These are phyloP conservation scores for Elymnias hypermnestra DNA, from an alignment of 1,140 invertebrate genomes.

Conservation along the genomic window DNA sequence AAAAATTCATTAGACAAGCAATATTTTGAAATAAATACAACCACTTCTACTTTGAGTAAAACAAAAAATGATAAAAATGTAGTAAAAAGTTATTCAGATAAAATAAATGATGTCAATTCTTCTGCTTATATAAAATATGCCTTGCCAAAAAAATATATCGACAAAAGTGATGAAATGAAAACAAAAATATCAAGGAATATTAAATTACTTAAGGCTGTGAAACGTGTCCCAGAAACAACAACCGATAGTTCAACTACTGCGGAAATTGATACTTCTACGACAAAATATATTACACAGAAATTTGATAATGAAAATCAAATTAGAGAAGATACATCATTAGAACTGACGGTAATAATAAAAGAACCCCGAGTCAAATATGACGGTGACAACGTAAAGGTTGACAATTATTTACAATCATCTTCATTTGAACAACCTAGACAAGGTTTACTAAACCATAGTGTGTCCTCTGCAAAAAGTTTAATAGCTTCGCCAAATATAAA, in stretches of 20 bases:
- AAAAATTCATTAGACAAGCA: conserved; percentile 15
- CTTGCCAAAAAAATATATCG: conserved; percentile 57
- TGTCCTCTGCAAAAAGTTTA: not conserved
- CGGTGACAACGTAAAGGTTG: conserved; percentile 5
- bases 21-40: conserved; percentile 4
- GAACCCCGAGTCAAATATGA: conserved; percentile 22
- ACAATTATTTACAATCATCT: not conserved
- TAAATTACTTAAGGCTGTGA: not conserved
- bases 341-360: conserved; percentile 54
- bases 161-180: conserved; percentile 37
- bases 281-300: conserved; percentile 6
- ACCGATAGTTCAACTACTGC: conserved; percentile 11
- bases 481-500: conserved; percentile 4
- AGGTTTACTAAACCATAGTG: not conserved
- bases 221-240: conserved; percentile 4
- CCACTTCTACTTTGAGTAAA: conserved; percentile 7
- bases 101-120: conserved; percentile 20
- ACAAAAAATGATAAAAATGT: conserved; percentile 19
- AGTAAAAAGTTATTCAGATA: conserved; percentile 7
- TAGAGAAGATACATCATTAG: conserved; percentile 45
- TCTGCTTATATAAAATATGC: conserved; percentile 22
- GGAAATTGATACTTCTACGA: conserved; percentile 16
- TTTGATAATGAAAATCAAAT: conserved; percentile 6
- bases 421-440: not conserved
- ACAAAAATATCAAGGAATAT: conserved; percentile 21